A percentile compares a stretch with the other conserved stretches of the same genome.
Evolutionary conservation across 2,888 invertebrate genomes (phyloP).

Genomic region (Branchellion lobata): DNA sequence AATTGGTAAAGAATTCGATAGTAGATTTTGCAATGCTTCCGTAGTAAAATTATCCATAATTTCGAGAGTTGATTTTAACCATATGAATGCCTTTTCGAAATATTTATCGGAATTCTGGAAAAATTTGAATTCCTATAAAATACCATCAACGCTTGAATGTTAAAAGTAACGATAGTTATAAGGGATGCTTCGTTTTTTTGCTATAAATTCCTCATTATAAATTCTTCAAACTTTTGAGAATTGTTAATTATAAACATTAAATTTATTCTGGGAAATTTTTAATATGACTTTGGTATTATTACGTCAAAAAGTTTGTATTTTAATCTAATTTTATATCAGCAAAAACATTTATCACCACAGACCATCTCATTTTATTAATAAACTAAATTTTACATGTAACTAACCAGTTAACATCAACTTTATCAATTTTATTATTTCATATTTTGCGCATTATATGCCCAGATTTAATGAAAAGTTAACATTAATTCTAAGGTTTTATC

Average conservation of each 20-base stretch:
- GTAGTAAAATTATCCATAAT: conserved; percentile 5
- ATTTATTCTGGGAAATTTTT: background rate
- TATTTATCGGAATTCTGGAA: too few relatives aligned
- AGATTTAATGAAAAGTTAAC: conserved; percentile 10
- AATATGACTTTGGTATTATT: conserved; percentile 4
- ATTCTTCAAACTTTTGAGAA: too few relatives aligned
- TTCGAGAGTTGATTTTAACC: too few relatives aligned
- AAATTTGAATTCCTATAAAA: background rate
- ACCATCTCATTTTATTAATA: background rate
- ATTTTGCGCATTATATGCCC: background rate
- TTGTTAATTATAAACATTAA: too few relatives aligned
- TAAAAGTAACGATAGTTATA: conserved; percentile 1
- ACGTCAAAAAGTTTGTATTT: conserved; percentile 15
- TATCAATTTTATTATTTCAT: background rate
- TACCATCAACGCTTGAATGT: background rate
- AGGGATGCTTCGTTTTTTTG: too few relatives aligned
- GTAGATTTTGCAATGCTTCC: conserved; percentile 23
- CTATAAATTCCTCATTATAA: too few relatives aligned
- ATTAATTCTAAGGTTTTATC: background rate
- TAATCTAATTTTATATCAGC: background rate
- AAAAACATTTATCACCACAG: background rate
- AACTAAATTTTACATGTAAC: conserved; percentile 13
- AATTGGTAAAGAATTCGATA: conserved; percentile 40
- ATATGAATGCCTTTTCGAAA: too few relatives aligned
- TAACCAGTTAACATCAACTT: background rate